Evolutionary conservation across 1,140 invertebrate genomes (phyloP).

Genomic region (Rhynchophorus ferrugineus): DNA sequence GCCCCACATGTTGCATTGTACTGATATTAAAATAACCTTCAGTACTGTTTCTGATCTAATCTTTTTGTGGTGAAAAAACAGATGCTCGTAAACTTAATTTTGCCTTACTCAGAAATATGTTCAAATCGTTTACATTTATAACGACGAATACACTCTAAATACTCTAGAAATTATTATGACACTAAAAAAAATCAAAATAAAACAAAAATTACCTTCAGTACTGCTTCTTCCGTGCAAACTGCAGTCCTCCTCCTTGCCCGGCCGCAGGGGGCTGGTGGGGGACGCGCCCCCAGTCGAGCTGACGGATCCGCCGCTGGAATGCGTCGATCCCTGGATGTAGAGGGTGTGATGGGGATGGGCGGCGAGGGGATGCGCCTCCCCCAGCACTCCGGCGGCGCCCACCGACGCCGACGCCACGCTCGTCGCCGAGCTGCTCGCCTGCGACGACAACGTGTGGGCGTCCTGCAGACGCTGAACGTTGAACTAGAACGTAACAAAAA

Average conservation of each 20-base stretch:
- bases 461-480: slow-evolving; percentile 38
- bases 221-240: slow-evolving; percentile 48
- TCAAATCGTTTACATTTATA: too few species aligned
- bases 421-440: slow-evolving; percentile 22
- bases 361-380: slow-evolving; percentile 25
- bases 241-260: slow-evolving; percentile 49
- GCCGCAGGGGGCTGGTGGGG: slow-evolving; percentile 39
- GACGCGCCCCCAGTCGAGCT: slow-evolving; percentile 38
- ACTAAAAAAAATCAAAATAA: too few species aligned
- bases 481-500: slow-evolving; percentile 32
- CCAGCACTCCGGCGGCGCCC: slow-evolving; percentile 23
- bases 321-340: slow-evolving; percentile 35
- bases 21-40: too few species aligned
- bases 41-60: too few species aligned
- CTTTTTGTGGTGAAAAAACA: too few species aligned
- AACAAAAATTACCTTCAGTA: slow-evolving; percentile 49
- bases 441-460: slow-evolving; percentile 33
- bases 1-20: too few species aligned
- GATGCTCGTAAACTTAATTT: too few species aligned
- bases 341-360: slow-evolving; percentile 30
- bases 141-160: too few species aligned
- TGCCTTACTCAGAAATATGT: too few species aligned
- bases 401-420: slow-evolving; percentile 19
- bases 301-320: slow-evolving; percentile 38
- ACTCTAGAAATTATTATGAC: too few species aligned